phyloP scores from a whole-genome alignment of 2,888 invertebrate species.

The Pseudococcus jackbeardsleyi region DNA sequence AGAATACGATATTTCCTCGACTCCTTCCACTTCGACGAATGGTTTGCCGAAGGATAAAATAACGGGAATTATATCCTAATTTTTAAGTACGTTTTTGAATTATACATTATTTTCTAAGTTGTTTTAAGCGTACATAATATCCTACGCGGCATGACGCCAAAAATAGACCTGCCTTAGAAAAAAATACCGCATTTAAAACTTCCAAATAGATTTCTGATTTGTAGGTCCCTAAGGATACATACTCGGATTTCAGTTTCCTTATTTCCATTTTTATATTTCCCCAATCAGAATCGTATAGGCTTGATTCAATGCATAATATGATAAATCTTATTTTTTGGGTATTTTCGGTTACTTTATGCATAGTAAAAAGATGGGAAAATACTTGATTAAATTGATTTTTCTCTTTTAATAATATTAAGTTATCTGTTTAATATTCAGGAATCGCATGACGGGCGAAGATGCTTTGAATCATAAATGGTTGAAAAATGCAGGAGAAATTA shows the following conservation, averaged over 20 bases:
- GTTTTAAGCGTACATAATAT: background rate
- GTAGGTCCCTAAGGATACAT: slow-evolving; percentile 10
- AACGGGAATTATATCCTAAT: slow-evolving; percentile 59
- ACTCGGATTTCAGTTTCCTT: slow-evolving; percentile 31
- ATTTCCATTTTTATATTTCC: slow-evolving; percentile 24
- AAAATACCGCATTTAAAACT: background rate
- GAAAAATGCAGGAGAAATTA: slow-evolving; percentile 72
- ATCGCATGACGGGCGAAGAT: slow-evolving; percentile 79
- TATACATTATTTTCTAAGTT: slow-evolving; percentile 57
- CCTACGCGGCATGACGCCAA: background rate
- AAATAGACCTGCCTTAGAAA: background rate
- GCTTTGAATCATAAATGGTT: slow-evolving; percentile 87
- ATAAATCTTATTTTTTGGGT: slow-evolving; percentile 1
- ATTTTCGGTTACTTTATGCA: no score
- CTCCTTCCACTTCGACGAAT: slow-evolving; percentile 57
- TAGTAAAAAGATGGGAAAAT: slow-evolving; percentile 29
- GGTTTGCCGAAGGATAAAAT: slow-evolving; percentile 60
- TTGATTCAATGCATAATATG: slow-evolving; percentile 20
- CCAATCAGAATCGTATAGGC: slow-evolving; percentile 25
- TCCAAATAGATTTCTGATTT: slow-evolving; percentile 32
- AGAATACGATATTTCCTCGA: slow-evolving; percentile 50
- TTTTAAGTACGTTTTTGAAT: slow-evolving; percentile 59
- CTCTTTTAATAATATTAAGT: slow-evolving; percentile 34
- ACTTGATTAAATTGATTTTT: slow-evolving; percentile 46
- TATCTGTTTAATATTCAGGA: slow-evolving; percentile 72